Base-by-base conservation (phyloP, 2,888 invertebrate species). In the Ectemnius continuus region DNA sequence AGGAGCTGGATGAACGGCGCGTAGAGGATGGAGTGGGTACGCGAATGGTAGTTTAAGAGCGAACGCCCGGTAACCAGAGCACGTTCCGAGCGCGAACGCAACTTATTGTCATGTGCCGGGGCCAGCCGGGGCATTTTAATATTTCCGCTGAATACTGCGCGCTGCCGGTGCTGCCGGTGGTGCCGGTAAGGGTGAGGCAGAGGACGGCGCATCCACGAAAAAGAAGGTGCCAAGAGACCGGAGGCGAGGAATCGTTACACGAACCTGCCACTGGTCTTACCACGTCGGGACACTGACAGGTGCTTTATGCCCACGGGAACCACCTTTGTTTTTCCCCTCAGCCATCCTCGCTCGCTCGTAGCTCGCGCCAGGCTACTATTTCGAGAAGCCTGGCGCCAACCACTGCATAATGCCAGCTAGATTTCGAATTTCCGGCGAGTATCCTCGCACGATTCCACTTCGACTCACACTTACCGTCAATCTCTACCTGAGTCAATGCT, bases 51-150 rank as follows among this genome's bases (percentile, higher is more conserved):
- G 80, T 83, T 83, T 83, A 84, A 85, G 84, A 85, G 83, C 82
- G 81, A 78, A 66, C 80, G 76, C 77, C 80, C 78, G 72, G 87
- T 88, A 90, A 88, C 89, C 90, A 88, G 88, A 85, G 86, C 90
- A 90, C 90, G 90, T 90, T 79, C 85, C 77, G 80, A 83, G 78
- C 83, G 82, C 80, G 79, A 81, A 84, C 85, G 36, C 36, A 82
- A 85, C 85, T 86, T 88, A 88, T 88, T 88, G 86, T 88, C 85
- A 80, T 87, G 87, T 84, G 83, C 85, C 36, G 76, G 77, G 81
- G 82, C 79, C 70, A 75, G 81, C 71, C 83, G 82, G 84, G 77
- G 86, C 87, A 88, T 88, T 88, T 87, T 85, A 88, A 88, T 88
- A 88, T 89, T 88, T 88, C 85, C 86, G 85, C 82, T 86, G 82